Evolutionary conservation across 2,797 vertebrate genomes (phyloP).

Genomic region (Sebastes melanostomus): DNA sequence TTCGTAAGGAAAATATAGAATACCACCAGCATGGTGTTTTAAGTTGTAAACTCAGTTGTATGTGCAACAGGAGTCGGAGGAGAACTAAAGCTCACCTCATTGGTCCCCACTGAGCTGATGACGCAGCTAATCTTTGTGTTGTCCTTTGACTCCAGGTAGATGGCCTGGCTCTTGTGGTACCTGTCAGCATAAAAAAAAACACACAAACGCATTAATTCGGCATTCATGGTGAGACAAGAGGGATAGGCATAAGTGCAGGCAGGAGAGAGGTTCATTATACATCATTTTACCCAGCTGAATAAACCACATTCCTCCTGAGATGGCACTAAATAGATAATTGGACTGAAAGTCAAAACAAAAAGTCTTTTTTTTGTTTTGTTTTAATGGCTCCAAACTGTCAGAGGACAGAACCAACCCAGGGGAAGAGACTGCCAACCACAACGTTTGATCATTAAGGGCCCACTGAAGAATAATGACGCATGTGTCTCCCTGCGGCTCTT

Average conservation of each 20-base stretch:
- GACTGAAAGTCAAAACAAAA: constrained; percentile 57
- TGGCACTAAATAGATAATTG: constrained; percentile 52
- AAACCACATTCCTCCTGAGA: constrained; percentile 39
- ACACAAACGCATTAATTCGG: constrained; percentile 11
- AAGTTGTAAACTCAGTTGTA: not conserved
- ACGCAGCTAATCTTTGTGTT: constrained; percentile 99
- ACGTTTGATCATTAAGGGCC: constrained; percentile 57
- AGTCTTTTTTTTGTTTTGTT: not conserved
- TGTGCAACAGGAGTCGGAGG: not conserved
- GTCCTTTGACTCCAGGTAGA: constrained; percentile 98
- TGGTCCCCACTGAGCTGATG: constrained; percentile 98
- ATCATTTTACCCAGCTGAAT: constrained; percentile 34
- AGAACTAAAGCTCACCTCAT: constrained; percentile 86
- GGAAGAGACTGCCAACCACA: constrained; percentile 37
- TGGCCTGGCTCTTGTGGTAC: constrained; percentile 99
- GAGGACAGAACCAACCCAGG: constrained; percentile 31
- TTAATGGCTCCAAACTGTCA: constrained; percentile 49
- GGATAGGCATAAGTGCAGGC: not conserved
- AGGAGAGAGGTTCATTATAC: constrained; percentile 19
- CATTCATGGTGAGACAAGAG: not conserved
- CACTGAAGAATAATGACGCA: constrained; percentile 47
- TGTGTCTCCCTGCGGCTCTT: constrained; percentile 22
- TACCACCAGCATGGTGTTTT: not conserved
- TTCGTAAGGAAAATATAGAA: not conserved
- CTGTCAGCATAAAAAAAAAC: constrained; percentile 68